Evolutionary conservation across 2,113 vertebrate genomes (phyloP).

Genomic region (Asarcornis scutulata): DNA sequence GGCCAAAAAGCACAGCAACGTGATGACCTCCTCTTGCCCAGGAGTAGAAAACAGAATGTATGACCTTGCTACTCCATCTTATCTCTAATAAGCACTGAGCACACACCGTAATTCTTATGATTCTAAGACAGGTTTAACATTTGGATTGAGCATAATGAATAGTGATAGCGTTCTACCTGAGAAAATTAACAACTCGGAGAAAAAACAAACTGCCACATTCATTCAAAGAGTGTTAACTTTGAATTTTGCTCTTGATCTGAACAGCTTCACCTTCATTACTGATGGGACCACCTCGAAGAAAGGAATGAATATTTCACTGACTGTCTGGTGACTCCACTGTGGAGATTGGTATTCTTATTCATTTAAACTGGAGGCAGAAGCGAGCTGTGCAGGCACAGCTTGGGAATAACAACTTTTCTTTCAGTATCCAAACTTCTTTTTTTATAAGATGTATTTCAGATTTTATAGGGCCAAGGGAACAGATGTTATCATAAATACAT

Average conservation of each 20-base stretch:
- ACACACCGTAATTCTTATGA: neutral
- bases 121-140: slow-evolving; percentile 29
- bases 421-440: neutral
- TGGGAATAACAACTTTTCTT: neutral
- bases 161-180: neutral
- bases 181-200: slow-evolving; percentile 2
- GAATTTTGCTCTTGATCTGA: neutral
- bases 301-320: neutral
- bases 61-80: slow-evolving; percentile 7
- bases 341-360: neutral
- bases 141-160: neutral
- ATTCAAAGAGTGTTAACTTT: neutral
- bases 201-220: neutral
- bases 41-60: neutral
- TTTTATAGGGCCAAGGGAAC: neutral
- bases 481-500: neutral
- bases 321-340: neutral
- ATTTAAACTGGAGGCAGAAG: neutral
- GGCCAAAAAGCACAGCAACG: neutral
- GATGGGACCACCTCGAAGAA: neutral
- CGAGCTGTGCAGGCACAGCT: neutral
- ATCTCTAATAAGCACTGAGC: neutral
- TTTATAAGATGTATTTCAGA: neutral
- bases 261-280: neutral
- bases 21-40: neutral